Base-by-base conservation (phyloP, 2,113 vertebrate genomes). In the Symphodus melops region DNA sequence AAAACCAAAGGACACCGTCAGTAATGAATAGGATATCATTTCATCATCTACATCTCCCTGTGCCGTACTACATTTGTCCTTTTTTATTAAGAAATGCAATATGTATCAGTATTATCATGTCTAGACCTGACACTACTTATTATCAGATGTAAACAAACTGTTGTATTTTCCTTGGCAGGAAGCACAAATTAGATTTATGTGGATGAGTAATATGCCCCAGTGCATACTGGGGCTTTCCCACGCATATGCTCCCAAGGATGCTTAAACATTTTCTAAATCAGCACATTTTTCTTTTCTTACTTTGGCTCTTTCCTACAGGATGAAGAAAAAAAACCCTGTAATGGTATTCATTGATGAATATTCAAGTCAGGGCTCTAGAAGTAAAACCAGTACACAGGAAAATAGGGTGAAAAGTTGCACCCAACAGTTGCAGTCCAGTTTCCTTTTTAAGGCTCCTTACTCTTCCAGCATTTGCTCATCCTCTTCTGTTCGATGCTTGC, bases 391-490 rank as follows among this genome's bases (percentile, higher is more conserved):
- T 49, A 49, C 28, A 64, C 6, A 19, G 2, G 46, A 63, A 65
- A 52, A 5, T 20, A n/a, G 19, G 9, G 9, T 49, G 70, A 64
- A 83, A 49, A 49, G 56, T 49, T 5, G 44, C 51, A 49, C 23
- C 42, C 59, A 77, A 65, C 37, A 55, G 12, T 70, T 78, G 41
- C 19, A 33, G 3, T 33, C 28, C 28, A 33, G 28, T 5, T 33
- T 33, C 28, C 4, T 33, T 33, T 33, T 33, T 33, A 33, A 25
- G 46, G 16, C 46, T 68, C 77, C 60, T 83, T 64, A 69, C 80
- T 87, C 75, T 9, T 57, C 19, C 46, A 19, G 1, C 48, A 33
- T 88, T 85, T 75, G 76, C 77, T 88, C 74, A 63, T 48, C 72
- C 55, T 23, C 49, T 73, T 23, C 49, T 60, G 23, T 55, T 72